Conservation (phyloP, 2,888 invertebrate species). For the Protodeltote pygarga region DNA sequence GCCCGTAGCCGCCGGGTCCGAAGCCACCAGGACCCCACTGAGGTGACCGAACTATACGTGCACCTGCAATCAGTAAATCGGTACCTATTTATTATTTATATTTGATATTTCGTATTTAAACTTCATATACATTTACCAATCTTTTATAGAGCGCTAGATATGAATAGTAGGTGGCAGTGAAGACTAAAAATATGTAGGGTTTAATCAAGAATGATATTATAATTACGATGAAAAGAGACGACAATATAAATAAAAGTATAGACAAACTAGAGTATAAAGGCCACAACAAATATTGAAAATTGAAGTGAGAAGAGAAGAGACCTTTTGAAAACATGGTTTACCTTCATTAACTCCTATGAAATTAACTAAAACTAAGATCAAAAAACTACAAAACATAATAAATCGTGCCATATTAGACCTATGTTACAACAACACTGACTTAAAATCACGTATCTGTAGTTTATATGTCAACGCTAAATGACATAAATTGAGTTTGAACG, state of each 20-base stretch:
- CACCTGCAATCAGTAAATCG: slow-evolving; percentile 9
- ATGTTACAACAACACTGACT: slow-evolving; percentile 19
- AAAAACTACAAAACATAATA: slow-evolving; percentile 11
- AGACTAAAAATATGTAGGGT: too few species aligned
- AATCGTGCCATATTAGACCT: slow-evolving; percentile 27
- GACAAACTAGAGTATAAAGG: not conserved
- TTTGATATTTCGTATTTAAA: too few species aligned
- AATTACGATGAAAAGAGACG: too few species aligned
- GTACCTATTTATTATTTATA: too few species aligned
- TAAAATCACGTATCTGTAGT: slow-evolving; percentile 11
- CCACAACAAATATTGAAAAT: not conserved
- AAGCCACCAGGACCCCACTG: slow-evolving; percentile 4
- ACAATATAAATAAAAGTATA: not conserved
- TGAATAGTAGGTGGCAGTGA: too few species aligned
- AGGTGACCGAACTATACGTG: slow-evolving; percentile 36
- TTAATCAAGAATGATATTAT: too few species aligned
- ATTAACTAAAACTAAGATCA: slow-evolving; percentile 16
- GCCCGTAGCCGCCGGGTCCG: not conserved
- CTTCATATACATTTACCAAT: too few species aligned
- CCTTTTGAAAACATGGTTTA: slow-evolving; percentile 3
- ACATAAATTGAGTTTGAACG: slow-evolving; percentile 23
- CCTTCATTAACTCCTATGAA: slow-evolving; percentile 25
- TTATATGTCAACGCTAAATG: slow-evolving; percentile 30
- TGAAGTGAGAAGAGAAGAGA: not conserved
- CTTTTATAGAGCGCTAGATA: too few species aligned